phyloP scores from a whole-genome alignment of 2,797 vertebrate species.

The Brachyalestes nurse region DNA sequence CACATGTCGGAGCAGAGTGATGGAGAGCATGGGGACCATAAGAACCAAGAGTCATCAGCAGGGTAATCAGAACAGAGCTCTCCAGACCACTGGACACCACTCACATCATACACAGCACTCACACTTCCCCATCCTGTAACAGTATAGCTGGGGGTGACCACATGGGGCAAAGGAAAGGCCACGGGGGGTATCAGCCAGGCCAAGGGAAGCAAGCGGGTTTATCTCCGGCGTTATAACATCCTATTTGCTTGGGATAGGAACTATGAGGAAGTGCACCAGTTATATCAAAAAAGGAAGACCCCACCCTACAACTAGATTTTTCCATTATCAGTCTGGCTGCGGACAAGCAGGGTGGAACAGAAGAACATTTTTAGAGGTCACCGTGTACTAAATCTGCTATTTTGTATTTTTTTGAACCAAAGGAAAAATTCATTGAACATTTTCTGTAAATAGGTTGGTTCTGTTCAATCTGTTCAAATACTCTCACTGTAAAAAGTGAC shows the following conservation, averaged over 20 bases:
- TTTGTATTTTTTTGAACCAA: too few relatives aligned
- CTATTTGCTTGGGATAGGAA: slow-evolving; percentile 50
- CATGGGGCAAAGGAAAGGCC: slow-evolving; percentile 37
- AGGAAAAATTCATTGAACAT: neutral
- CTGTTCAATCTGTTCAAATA: too few relatives aligned
- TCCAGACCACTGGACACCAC: neutral
- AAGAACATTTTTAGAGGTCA: slow-evolving; percentile 37
- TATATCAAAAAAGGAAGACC: slow-evolving; percentile 35
- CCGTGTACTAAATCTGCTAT: slow-evolving; percentile 3
- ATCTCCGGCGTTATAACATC: slow-evolving; percentile 49
- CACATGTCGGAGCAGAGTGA: slow-evolving; percentile 46
- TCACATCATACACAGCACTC: slow-evolving; percentile 3
- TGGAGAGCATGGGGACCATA: slow-evolving; percentile 10
- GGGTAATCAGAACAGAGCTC: slow-evolving; percentile 24
- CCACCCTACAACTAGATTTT: slow-evolving; percentile 30
- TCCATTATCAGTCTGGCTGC: slow-evolving; percentile 38
- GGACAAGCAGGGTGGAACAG: slow-evolving; percentile 14
- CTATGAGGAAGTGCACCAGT: slow-evolving; percentile 13
- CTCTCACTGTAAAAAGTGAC: too few relatives aligned
- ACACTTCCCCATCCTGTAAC: slow-evolving; percentile 42
- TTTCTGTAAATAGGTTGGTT: too few relatives aligned
- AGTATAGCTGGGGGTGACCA: slow-evolving; percentile 4
- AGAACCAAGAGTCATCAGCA: slow-evolving; percentile 33
- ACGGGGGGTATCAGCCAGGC: slow-evolving; percentile 8
- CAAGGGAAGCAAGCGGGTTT: slow-evolving; percentile 50